These are phyloP conservation scores for Enteromius trimaculatus DNA, from an alignment of 2,797 vertebrate species.

Conservation along the genomic window DNA sequence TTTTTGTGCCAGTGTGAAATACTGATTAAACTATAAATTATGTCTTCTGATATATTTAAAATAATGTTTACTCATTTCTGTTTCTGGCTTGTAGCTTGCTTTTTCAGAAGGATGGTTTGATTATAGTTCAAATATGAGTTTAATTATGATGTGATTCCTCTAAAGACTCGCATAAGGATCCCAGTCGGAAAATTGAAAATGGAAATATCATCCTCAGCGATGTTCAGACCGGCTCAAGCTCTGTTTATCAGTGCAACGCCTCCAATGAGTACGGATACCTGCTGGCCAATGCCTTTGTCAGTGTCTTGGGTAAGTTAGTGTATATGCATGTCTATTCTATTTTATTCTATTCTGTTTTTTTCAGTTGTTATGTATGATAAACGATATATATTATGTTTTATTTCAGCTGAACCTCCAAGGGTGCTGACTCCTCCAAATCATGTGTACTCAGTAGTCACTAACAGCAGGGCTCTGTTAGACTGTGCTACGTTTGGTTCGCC, in stretches of 20 bases:
- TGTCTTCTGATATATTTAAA: background rate
- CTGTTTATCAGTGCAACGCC: constrained; percentile 94
- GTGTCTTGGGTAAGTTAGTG: constrained; percentile 83
- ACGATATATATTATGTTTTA: background rate
- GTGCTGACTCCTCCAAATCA: constrained; percentile 86
- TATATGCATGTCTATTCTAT: background rate
- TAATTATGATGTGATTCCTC: constrained; percentile 31
- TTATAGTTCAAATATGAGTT: background rate
- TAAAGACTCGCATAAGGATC: constrained; percentile 87
- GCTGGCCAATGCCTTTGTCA: constrained; percentile 93
- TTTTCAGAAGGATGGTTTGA: background rate
- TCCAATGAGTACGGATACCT: constrained; percentile 96
- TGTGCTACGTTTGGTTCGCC: constrained; percentile 94
- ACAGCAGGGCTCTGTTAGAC: constrained; percentile 84
- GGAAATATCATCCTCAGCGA: constrained; percentile 89
- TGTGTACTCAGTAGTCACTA: constrained; percentile 89
- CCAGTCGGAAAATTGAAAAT: constrained; percentile 85
- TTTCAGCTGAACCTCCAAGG: constrained; percentile 89
- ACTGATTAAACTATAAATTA: background rate
- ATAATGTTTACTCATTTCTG: background rate
- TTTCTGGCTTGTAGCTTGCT: background rate
- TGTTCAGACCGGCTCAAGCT: constrained; percentile 89
- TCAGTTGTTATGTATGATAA: background rate
- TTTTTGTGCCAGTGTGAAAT: background rate
- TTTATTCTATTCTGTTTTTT: background rate